phyloP scores from a whole-genome alignment of 2,113 vertebrate species.

The Paedocypris sp. region DNA sequence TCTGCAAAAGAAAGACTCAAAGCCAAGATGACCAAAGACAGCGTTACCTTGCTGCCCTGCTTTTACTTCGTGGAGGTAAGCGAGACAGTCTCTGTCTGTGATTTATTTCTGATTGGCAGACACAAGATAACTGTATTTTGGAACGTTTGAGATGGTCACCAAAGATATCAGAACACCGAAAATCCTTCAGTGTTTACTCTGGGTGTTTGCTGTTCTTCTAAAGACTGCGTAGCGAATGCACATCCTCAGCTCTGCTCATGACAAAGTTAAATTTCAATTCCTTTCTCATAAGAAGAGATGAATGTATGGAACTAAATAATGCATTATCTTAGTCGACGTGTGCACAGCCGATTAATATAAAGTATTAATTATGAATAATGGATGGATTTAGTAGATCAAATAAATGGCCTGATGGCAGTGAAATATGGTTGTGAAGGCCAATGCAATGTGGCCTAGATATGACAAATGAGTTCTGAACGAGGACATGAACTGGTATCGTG shows the following conservation, averaged over 20 bases:
- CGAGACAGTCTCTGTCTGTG: not conserved
- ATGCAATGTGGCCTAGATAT: not conserved
- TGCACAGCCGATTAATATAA: too few relatives aligned
- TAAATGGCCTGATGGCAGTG: not conserved
- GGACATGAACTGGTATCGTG: not conserved
- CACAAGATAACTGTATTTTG: not conserved
- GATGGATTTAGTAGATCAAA: too few relatives aligned
- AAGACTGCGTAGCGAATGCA: too few relatives aligned
- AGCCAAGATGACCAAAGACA: slow-evolving; percentile 82
- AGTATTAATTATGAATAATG: too few relatives aligned
- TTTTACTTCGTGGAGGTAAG: slow-evolving; percentile 98
- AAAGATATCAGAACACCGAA: not conserved
- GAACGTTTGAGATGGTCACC: not conserved
- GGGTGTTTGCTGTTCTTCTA: not conserved
- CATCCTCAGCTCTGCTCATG: not conserved
- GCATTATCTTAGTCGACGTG: too few relatives aligned
- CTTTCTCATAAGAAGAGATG: not conserved
- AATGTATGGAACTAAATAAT: too few relatives aligned
- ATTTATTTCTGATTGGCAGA: not conserved
- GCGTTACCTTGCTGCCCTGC: slow-evolving; percentile 89
- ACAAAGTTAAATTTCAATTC: not conserved
- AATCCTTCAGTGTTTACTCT: not conserved
- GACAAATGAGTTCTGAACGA: not conserved
- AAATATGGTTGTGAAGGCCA: not conserved
- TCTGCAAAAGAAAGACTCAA: slow-evolving; percentile 77